These are phyloP conservation scores for Beris chalybata DNA, from an alignment of 2,888 invertebrate genomes.

Conservation along the genomic window DNA sequence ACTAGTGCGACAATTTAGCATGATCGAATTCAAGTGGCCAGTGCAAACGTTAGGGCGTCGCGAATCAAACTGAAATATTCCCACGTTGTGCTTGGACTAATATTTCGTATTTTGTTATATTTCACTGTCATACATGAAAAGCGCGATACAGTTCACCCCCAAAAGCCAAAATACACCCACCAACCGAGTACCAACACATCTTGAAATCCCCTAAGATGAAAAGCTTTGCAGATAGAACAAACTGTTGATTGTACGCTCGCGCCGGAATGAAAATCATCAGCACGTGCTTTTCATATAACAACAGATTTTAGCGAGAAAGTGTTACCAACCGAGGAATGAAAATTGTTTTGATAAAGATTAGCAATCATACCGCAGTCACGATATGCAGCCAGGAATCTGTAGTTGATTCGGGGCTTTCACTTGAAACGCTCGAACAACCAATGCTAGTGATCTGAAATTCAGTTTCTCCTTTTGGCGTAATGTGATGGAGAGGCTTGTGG, in stretches of 20 bases:
- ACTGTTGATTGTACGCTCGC: constrained; percentile 11
- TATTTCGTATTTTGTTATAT: constrained; percentile 13
- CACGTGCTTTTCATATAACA: constrained; percentile 19
- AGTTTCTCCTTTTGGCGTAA: too few relatives aligned
- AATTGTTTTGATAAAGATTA: background rate
- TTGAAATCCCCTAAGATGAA: background rate
- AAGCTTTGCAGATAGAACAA: background rate
- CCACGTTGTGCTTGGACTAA: constrained; percentile 32
- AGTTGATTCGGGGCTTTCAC: too few relatives aligned
- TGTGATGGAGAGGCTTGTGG: too few relatives aligned
- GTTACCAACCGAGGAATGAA: background rate
- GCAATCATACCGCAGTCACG: too few relatives aligned
- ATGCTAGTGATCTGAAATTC: too few relatives aligned
- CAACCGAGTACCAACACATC: background rate
- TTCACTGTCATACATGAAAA: background rate
- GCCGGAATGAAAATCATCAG: constrained; percentile 7
- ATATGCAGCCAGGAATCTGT: too few relatives aligned
- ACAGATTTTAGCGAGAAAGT: background rate
- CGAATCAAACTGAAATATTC: constrained; percentile 35
- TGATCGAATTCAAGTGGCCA: background rate
- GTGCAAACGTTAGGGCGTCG: constrained; percentile 30
- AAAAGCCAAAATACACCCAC: constrained; percentile 5
- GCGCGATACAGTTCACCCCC: background rate
- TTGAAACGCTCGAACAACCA: too few relatives aligned
- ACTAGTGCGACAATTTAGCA: too few relatives aligned